phyloP scores from a whole-genome alignment of 2,888 invertebrate genomes.

The Lumbricus terrestris region DNA sequence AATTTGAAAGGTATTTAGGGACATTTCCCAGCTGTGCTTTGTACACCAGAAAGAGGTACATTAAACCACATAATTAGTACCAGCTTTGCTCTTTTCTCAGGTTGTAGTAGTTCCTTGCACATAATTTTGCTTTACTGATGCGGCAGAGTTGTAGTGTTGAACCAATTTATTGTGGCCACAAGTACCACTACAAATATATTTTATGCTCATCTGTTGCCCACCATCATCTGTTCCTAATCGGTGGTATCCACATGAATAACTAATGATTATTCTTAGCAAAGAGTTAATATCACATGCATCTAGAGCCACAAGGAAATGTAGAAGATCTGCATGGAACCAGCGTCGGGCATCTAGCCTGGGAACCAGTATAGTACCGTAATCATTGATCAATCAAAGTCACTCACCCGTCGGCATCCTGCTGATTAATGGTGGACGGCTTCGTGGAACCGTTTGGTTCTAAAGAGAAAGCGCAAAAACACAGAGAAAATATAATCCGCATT shows the following conservation, averaged over 20 bases:
- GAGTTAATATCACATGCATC: neutral
- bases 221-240: neutral
- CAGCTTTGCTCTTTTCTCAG: neutral
- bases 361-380: neutral
- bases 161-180: neutral
- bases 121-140: neutral
- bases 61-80: too few species aligned
- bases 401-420: conserved; percentile 11
- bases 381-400: conserved; percentile 13
- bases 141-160: neutral
- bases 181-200: neutral
- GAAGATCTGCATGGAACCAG: neutral
- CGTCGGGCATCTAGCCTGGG: neutral
- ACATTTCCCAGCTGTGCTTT: too few species aligned
- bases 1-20: too few species aligned
- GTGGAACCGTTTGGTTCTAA: neutral
- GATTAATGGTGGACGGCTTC: conserved; percentile 5
- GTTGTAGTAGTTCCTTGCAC: neutral
- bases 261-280: neutral
- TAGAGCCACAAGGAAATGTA: neutral
- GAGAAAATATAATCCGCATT: neutral
- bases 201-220: neutral
- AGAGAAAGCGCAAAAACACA: neutral
- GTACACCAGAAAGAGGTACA: too few species aligned
- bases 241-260: neutral